Base-by-base conservation (phyloP, 2,888 invertebrate genomes). In the Cristatella mucedo region DNA sequence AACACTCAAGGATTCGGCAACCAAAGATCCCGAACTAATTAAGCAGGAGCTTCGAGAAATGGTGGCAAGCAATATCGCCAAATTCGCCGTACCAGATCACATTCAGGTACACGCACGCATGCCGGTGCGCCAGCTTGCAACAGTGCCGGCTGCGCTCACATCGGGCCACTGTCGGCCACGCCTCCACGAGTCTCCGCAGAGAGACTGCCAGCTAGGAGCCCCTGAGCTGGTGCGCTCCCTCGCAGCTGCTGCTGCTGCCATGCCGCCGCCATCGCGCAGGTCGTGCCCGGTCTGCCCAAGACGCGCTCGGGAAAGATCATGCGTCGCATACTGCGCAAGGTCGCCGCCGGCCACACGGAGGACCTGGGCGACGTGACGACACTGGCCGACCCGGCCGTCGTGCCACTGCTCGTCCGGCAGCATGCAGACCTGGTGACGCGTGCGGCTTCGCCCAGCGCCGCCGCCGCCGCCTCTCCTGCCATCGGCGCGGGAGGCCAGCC, bases 291-390 rank as follows among this genome's bases (percentile, higher is more conserved):
- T 2, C 53, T 71, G 13, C 70, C 70, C 11, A 68, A 68, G 48
- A 71, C 71, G 2, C 52, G 70, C 32, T 69, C 69, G 4, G 70
- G 70, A 1, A 71, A 71, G 52, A 71, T 71, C 21, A 70, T 71
- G 70, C 53, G 71, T 20, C 51, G 71, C 37, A 67, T 71, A 32
- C 55, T 71, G 41, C 52, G 68, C 18, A 68, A 69, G 48, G 59
- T 71, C n/a, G 70, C 68, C 3, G 52, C 54, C 13, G 49, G 57
- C 41, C 48, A 61, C 38, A 43, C 51, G 2, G 56, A 61, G 21
- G 57, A 63, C 32, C 50, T 66, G 7, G 66, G 65, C 2, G 66
- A 66, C 41, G 49, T 56, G 9, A 57, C 60, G 7, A 66, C 66
- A 11, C 48, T 66, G 29, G 55, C 55, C 24, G 63, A 66, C 41